phyloP scores from a whole-genome alignment of 2,888 invertebrate genomes.

The Silvanus unidentatus region DNA sequence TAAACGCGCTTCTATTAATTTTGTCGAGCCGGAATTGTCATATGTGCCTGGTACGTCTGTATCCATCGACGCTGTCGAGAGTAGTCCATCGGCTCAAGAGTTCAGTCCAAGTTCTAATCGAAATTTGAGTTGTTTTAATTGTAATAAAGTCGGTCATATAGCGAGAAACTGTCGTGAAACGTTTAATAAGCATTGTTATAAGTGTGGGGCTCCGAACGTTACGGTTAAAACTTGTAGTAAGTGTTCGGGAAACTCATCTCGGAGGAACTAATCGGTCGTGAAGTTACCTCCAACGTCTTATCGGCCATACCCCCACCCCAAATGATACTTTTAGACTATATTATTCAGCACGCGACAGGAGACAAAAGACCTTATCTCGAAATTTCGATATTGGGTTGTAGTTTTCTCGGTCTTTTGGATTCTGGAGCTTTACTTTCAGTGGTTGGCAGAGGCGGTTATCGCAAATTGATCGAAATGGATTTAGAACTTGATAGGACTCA shows the following conservation, averaged over 20 bases:
- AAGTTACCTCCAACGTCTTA: neutral
- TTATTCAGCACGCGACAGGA: slow-evolving; percentile 10
- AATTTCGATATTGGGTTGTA: slow-evolving; percentile 7
- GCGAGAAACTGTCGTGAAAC: slow-evolving; percentile 8
- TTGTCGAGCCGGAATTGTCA: slow-evolving; percentile 15
- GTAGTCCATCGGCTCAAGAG: too few relatives aligned
- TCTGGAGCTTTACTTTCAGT: slow-evolving; percentile 13
- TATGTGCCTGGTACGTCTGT: slow-evolving; percentile 6
- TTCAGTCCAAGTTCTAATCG: too few relatives aligned
- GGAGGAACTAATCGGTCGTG: slow-evolving; percentile 9
- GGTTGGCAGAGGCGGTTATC: slow-evolving; percentile 11
- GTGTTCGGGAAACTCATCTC: slow-evolving; percentile 15
- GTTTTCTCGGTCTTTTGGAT: slow-evolving; percentile 10
- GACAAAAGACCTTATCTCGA: slow-evolving; percentile 12
- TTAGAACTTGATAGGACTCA: slow-evolving; percentile 6
- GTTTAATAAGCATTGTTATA: slow-evolving; percentile 8
- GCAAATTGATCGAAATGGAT: slow-evolving; percentile 5
- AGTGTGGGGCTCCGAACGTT: slow-evolving; percentile 8
- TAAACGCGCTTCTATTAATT: slow-evolving; percentile 8
- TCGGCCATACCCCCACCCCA: slow-evolving; percentile 2
- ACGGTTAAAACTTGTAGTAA: slow-evolving; percentile 14
- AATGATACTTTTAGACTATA: slow-evolving; percentile 10
- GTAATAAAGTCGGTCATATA: slow-evolving; percentile 9
- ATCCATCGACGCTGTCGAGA: too few relatives aligned
- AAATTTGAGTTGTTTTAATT: slow-evolving; percentile 7